Conservation (phyloP, 2,797 vertebrate genomes). For the Gadopsis bispinosus region DNA sequence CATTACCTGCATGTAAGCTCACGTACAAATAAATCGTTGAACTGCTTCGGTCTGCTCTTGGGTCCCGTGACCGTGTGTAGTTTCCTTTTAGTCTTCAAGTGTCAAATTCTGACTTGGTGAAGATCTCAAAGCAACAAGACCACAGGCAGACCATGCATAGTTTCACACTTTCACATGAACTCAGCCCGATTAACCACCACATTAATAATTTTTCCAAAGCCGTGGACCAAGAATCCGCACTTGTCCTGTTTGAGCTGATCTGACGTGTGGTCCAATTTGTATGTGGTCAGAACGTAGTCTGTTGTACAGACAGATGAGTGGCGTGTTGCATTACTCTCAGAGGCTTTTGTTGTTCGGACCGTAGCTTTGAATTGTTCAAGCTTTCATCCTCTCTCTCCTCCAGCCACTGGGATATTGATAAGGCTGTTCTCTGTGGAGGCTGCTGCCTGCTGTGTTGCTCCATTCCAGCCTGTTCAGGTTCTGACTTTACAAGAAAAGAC, state of each 20-base stretch:
- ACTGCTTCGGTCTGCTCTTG: too few relatives aligned
- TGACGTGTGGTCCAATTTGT: not conserved
- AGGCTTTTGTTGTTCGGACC: not conserved
- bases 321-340: not conserved
- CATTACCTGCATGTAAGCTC: too few relatives aligned
- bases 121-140: too few relatives aligned
- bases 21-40: too few relatives aligned
- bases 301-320: not conserved
- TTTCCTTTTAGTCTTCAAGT: too few relatives aligned
- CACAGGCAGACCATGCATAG: too few relatives aligned
- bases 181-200: too few relatives aligned
- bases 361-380: constrained; percentile 44
- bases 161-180: too few relatives aligned
- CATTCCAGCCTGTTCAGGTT: constrained; percentile 38
- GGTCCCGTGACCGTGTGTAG: too few relatives aligned
- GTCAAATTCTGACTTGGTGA: too few relatives aligned
- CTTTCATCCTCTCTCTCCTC: constrained; percentile 47
- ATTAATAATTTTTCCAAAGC: too few relatives aligned
- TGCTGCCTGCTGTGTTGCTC: constrained; percentile 24
- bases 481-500: constrained; percentile 41
- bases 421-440: constrained; percentile 38
- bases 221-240: too few relatives aligned
- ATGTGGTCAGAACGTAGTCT: not conserved
- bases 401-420: constrained; percentile 51
- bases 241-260: not conserved